Conservation (phyloP, 2,797 vertebrate genomes). For the Moxostoma hubbsi region DNA sequence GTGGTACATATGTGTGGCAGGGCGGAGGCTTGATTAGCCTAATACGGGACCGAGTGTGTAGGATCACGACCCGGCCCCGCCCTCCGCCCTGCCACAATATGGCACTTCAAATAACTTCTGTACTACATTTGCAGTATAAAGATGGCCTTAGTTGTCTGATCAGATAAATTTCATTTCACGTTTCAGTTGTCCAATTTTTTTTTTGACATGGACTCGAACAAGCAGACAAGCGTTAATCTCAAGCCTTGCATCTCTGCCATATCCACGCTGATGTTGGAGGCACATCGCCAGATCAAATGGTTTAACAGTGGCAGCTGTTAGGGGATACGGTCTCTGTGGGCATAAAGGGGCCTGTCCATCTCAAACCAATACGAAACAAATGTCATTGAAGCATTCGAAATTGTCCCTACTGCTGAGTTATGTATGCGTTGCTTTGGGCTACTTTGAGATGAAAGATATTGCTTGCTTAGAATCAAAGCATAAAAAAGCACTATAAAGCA, state of each 20-base stretch:
- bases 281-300: slow-evolving; percentile 40
- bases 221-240: not conserved
- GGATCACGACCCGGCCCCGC: too few species aligned
- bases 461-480: slow-evolving; percentile 45
- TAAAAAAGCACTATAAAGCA: slow-evolving; percentile 27
- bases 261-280: slow-evolving; percentile 4
- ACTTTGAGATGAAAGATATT: slow-evolving; percentile 34
- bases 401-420: slow-evolving; percentile 48
- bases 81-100: too few species aligned
- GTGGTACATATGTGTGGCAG: too few species aligned
- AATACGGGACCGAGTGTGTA: too few species aligned
- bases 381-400: slow-evolving; percentile 37
- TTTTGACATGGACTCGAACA: not conserved
- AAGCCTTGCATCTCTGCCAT: slow-evolving; percentile 2
- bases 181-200: not conserved
- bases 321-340: slow-evolving; percentile 26
- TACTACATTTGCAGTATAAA: not conserved
- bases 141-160: not conserved
- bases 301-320: slow-evolving; percentile 3
- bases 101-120: not conserved
- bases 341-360: slow-evolving; percentile 20
- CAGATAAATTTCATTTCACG: not conserved
- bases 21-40: too few species aligned
- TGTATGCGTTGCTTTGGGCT: slow-evolving; percentile 45
- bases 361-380: slow-evolving; percentile 48